Evolutionary conservation across 2,797 vertebrate genomes (phyloP).

Genomic region (Neopelma chrysocephalum): DNA sequence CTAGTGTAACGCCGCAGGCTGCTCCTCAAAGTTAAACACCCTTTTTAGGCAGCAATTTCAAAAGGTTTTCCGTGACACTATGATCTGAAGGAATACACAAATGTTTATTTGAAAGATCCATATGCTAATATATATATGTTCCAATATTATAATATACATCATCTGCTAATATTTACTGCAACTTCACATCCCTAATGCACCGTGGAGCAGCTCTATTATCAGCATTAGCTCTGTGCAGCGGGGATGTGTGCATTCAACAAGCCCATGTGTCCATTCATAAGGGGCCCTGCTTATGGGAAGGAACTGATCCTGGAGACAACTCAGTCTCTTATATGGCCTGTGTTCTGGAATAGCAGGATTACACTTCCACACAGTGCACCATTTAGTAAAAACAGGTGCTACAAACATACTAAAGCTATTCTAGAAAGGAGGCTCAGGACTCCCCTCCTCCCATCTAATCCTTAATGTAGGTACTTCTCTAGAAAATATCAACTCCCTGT

Average conservation of each 20-base stretch:
- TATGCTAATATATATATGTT: background rate
- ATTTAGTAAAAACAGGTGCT: background rate
- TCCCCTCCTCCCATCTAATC: background rate
- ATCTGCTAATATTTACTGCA: background rate
- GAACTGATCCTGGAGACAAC: background rate
- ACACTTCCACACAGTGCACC: background rate
- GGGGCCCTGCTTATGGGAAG: background rate
- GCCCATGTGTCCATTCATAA: fast-evolving
- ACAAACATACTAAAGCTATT: background rate
- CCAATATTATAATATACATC: background rate
- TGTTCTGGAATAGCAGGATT: background rate
- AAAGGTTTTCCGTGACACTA: background rate
- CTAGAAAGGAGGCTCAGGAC: background rate
- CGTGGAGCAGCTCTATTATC: background rate
- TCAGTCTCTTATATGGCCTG: fast-evolving
- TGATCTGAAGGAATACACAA: background rate
- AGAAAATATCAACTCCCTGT: background rate
- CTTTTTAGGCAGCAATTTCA: fast-evolving
- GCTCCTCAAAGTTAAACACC: background rate
- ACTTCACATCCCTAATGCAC: background rate
- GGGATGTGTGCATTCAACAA: background rate
- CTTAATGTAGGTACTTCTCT: background rate
- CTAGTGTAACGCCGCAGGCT: background rate
- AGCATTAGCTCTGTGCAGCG: background rate
- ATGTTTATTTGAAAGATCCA: background rate